Evolutionary conservation across 2,113 vertebrate species (phyloP).

Genomic region (Gopherus flavomarginatus): DNA sequence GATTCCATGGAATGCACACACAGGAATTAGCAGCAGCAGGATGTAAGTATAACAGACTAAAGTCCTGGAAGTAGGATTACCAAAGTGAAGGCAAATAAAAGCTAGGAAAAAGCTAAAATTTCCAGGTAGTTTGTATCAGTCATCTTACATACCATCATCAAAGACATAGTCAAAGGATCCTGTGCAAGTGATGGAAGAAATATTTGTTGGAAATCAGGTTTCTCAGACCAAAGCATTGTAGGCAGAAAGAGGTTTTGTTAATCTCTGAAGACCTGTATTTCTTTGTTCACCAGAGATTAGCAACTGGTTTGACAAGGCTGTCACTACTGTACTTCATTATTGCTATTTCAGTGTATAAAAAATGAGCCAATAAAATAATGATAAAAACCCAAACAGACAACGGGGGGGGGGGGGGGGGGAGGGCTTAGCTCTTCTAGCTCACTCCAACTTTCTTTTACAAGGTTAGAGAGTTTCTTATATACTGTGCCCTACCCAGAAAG

Average conservation of each 20-base stretch:
- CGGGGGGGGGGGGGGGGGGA: too few relatives aligned
- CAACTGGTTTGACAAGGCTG: background rate
- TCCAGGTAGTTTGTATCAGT: background rate
- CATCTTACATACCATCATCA: background rate
- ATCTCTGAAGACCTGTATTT: background rate
- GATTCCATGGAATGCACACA: background rate
- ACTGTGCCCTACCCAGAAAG: background rate
- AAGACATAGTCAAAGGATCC: background rate
- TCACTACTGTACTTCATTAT: background rate
- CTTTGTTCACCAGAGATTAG: background rate
- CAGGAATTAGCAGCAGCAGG: background rate
- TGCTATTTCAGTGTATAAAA: background rate
- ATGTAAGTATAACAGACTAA: background rate
- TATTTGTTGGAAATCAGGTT: background rate
- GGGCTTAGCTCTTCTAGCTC: background rate
- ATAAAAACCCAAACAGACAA: background rate
- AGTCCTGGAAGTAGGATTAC: background rate
- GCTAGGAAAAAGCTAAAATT: background rate
- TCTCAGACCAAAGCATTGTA: background rate
- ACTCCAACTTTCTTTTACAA: background rate
- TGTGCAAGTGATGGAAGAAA: background rate
- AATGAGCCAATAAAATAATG: background rate
- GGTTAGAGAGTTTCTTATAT: background rate
- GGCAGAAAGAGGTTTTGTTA: background rate
- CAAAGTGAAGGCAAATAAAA: background rate